Evolutionary conservation across 2,797 vertebrate species (phyloP), one percentile per base, ranked within the genome.

Genomic region (Pangasius krempfi): DNA sequence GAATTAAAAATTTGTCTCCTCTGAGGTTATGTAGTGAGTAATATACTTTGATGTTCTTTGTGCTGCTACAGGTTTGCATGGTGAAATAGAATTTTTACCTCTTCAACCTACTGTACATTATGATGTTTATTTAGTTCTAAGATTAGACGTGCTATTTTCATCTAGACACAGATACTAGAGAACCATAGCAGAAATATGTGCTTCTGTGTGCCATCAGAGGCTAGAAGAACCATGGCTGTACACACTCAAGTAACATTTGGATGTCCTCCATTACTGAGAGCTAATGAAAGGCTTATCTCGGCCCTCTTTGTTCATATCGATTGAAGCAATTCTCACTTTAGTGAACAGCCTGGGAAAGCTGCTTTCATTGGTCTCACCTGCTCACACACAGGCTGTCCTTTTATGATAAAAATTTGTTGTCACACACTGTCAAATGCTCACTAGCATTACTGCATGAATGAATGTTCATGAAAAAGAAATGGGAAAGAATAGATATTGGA

Each of bases 251-350:
- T 86, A 33, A 47, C 30, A 40, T 82, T 86, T 54, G 75, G 85
- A 60, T 87, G 56, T 88, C 84, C 78, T 82, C 75, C 82, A 89
- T 89, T 81, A 79, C 90, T 85, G 81, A n/a, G 9, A 84, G 68
- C 76, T 89, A 91, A 90, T 91, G 89, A 88, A 87, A 84, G 84
- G 60, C 86, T 90, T 89, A 88, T 88, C 68, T 56, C 37, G n/a
- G 89, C 60, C 66, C 76, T 83, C 75, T 44, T 85, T 72, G 72
- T 88, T 64, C 70, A 44, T 91, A 90, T 91, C 88, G 87, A 90
- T 88, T 87, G 50, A 80, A 85, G 70, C 62, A 68, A 86, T 87
- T 70, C 89, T 88, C 60, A 72, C 86, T 88, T 84, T 81, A 62
- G 73, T 84, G 73, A 90, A 85, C 89, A 87, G 64, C 81, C 83